These are phyloP conservation scores for Drosophila arawakana DNA, from an alignment of 1,140 invertebrate species.

Conservation along the genomic window DNA sequence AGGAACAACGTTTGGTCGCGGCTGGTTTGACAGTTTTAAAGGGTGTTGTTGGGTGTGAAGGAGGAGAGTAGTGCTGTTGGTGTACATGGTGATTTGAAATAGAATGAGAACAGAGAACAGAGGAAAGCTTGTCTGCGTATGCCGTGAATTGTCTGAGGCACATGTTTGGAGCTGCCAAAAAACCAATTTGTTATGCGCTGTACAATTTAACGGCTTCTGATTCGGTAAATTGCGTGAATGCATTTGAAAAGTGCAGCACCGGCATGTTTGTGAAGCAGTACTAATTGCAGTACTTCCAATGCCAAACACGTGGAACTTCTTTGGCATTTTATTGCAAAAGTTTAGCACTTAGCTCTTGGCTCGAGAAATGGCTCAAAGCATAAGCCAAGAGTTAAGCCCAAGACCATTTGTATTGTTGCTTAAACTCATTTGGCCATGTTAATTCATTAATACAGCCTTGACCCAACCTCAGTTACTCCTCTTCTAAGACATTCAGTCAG, in stretches of 20 bases:
- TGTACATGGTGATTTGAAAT: background rate
- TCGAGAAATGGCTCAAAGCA: conserved; percentile 1
- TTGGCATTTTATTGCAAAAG: conserved; percentile 69
- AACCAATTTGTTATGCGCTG: conserved; percentile 75
- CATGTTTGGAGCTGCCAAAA: conserved; percentile 59
- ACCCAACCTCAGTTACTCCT: conserved; percentile 26
- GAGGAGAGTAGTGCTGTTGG: background rate
- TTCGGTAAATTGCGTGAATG: conserved; percentile 63
- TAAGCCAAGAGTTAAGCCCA: conserved; percentile 38
- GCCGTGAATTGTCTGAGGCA: conserved; percentile 46
- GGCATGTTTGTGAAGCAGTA: conserved; percentile 9
- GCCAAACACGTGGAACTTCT: conserved; percentile 62
- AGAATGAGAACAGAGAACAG: conserved; percentile 2
- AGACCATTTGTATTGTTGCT: conserved; percentile 68
- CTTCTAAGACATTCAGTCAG: conserved; percentile 5
- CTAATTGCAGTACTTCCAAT: conserved; percentile 63
- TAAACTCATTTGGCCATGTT: conserved; percentile 77
- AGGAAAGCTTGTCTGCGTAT: conserved; percentile 43
- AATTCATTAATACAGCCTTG: conserved; percentile 79
- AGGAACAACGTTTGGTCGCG: conserved; percentile 52
- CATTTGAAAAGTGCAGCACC: conserved; percentile 35
- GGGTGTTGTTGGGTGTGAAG: background rate
- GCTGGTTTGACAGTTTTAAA: conserved; percentile 54
- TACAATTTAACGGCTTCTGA: conserved; percentile 78
- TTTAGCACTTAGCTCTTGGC: conserved; percentile 41